Evolutionary conservation across 2,888 invertebrate species (phyloP), one percentile per base, ranked within the genome.

Genomic region (Galerucella calmariensis): DNA sequence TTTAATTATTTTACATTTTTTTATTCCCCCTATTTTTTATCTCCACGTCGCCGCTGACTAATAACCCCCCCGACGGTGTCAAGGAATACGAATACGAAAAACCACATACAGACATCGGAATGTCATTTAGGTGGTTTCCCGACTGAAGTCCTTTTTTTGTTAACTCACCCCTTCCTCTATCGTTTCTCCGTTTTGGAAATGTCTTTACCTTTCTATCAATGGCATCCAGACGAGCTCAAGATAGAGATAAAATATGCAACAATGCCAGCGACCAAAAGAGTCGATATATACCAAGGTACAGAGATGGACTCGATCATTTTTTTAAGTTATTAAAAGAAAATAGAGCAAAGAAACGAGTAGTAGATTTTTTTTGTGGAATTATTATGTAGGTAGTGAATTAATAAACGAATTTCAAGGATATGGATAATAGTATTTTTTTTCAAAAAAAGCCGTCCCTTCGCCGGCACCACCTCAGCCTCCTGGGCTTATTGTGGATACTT

Each of bases 121-220:
- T 84, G 84, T 81, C 84, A 84, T 84, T 84, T 84, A 81, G 81
- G 78, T 82, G 81, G 81, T 82, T 81, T 82, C 80, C 81, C 82
- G 80, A 81, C 35, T 6, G 35, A 41, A 41, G 81, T 81, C 79
- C 78, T 79, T 81, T 82, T 83, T 82, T 84, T 85, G 85, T 84
- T 84, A 83, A 82, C 82, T 81, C 83, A 83, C 83, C 81, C 41
- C 41, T 62, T 70, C 8, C 8, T 41, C 8, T 41, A 41, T 41
- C 9, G 35, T 41, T 41, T 9, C 8, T 41, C 1, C 35, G 1
- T 41, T 41, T 41, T 41, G 35, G 35, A 41, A 41, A 41, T 41
- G 35, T 41, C 35, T 41, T 41, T 69, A 68, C 73, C 66, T 72
- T 73, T 63, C 72, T 56, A 71, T 73, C 72, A 51, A 14, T 69